Base-by-base conservation (phyloP, 2,113 vertebrate species). In the Pampusana beccarii region DNA sequence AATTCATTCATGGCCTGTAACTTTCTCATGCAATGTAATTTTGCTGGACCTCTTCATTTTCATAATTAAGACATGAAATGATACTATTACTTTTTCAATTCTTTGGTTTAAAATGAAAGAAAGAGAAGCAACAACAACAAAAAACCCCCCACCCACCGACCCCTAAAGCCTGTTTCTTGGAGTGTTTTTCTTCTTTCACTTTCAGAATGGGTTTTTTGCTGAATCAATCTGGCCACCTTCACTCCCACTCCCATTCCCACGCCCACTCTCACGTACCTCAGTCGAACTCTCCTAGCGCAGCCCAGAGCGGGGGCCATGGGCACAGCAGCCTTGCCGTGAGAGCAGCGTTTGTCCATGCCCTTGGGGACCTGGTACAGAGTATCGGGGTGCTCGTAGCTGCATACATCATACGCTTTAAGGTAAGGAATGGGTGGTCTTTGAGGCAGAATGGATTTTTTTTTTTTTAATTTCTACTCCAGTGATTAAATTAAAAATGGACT, bases 181-280 rank as follows among this genome's bases (percentile, higher is more conserved):
- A 78, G 14, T 70, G 21, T 88, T 92, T 70, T 61, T 91, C 70
- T 84, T 34, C 74, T 88, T 86, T 84, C 80, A 4, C 48, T 97
- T 97, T 80, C 98, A 99, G 99, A 98, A 99, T 99, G 99, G 99
- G 99, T 26, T 99, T 99, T 97, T 96, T 99, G 89, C 98, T 99
- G 96, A 99, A 99, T 93, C 99, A 99, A 6, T 98, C 98, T 3
- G 99, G 99, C 66, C 99, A 99, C 97, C 97, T 98, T 36, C 99
- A 99, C 94, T 98, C 99, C 40, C 99, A 99, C 96, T 98, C 99
- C 48, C 98, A 98, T 75, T 97, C 98, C 33, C 98, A 98, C 64
- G 25, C 94, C 54, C 98, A 98, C 36, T 94, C 98, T 19, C 98
- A 97, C 0, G 73, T 97, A 13, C 93, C 96, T 88, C 97, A 98